Base-by-base conservation (phyloP, 2,113 vertebrate species). In the Ranitomeya variabilis region DNA sequence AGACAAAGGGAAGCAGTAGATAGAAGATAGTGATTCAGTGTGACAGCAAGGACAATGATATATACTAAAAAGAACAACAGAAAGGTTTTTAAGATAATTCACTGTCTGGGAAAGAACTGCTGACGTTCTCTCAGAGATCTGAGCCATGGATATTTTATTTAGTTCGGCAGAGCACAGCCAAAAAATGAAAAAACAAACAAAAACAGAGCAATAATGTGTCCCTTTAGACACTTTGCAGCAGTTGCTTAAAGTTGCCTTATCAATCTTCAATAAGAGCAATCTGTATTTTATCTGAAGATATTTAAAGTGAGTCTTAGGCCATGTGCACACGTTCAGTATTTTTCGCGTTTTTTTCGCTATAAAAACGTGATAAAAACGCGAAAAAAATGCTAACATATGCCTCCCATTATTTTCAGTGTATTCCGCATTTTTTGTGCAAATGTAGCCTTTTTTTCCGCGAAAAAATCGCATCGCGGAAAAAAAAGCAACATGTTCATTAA, bases 51-150 rank as follows among this genome's bases (percentile, higher is more conserved):
- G 80, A 80, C 87, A 86, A 86, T 91, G 85, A 91, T 90, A 91
- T 89, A 89, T 83, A 91, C 88, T 86, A 88, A 91, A 89, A 91
- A 83, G 74, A 90, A 89, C 87, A 91, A 83, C 73, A 64, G n/a
- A 55, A 60, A 74, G 85, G 81, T 85, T 62, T 89, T 88, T 79
- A 71, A 91, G 71, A 89, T 77, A 86, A 88, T 87, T 62, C 86
- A 78, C 23, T 71, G 82, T 5, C 16, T 88, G 87, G 83, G 85
- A 74, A 73, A 85, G 86, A 85, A 90, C 57, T 91, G 90, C 90
- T 90, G 89, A 85, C 62, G 3, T 55, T 81, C 62, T 87, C 80
- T 82, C 74, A 90, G 51, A 19, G 69, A 90, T 92, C 80, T 87
- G 80, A 90, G 87, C 88, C 23, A 73, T 67, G 15, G 71, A 89